Evolutionary conservation across 2,888 invertebrate genomes (phyloP).

Genomic region (Xylota segnis): DNA sequence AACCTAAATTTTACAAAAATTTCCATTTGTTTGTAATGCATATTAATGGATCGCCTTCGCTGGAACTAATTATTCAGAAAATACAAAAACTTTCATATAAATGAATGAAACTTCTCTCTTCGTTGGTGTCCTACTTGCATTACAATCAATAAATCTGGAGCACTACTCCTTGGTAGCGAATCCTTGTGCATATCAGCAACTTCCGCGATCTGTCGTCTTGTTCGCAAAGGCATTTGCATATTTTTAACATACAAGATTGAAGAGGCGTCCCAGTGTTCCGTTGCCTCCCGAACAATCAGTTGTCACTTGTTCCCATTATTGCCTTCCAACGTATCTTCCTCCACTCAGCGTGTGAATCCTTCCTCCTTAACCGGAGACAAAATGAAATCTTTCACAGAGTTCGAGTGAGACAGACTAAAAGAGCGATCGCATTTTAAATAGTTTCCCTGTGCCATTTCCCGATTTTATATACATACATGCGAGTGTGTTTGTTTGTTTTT

Average conservation of each 20-base stretch:
- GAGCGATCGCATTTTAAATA: constrained; percentile 62
- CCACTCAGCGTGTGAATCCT: constrained; percentile 49
- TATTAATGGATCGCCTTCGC: background rate
- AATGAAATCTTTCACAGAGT: constrained; percentile 2
- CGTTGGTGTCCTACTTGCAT: constrained; percentile 63
- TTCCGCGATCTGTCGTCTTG: constrained; percentile 63
- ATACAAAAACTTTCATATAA: constrained; percentile 29
- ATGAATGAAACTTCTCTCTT: constrained; percentile 9
- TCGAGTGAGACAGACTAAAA: background rate
- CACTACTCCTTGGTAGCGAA: constrained; percentile 40
- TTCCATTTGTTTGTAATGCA: constrained; percentile 22
- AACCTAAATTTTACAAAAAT: background rate
- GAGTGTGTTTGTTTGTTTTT: constrained; percentile 18
- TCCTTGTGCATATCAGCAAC: constrained; percentile 59
- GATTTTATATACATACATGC: constrained; percentile 7
- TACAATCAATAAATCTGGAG: constrained; percentile 72
- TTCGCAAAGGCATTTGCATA: constrained; percentile 61
- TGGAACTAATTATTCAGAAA: constrained; percentile 59
- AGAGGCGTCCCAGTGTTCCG: constrained; percentile 39
- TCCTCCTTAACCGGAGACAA: constrained; percentile 33
- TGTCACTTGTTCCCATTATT: constrained; percentile 75
- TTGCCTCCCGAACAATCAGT: constrained; percentile 62
- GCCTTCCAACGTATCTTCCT: constrained; percentile 46
- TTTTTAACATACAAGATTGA: constrained; percentile 56
- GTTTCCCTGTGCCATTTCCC: constrained; percentile 65